Evolutionary conservation across 2,113 vertebrate species (phyloP).

Genomic region (Barnardius zonarius): DNA sequence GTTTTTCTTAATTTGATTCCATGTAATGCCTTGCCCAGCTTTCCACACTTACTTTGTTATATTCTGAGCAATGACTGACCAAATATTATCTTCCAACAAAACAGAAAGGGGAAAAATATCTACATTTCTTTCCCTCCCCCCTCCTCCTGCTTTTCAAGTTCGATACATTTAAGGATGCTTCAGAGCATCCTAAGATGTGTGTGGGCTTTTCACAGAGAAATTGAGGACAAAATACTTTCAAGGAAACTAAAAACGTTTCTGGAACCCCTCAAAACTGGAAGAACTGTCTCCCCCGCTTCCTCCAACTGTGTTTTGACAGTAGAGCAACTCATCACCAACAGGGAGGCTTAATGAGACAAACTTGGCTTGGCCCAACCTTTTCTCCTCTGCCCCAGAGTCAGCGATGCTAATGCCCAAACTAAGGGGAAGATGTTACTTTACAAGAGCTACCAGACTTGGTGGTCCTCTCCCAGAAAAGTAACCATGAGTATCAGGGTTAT

Average conservation of each 20-base stretch:
- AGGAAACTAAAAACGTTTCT: slow-evolving; percentile 14
- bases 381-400: neutral
- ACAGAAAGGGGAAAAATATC: neutral
- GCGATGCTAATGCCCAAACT: neutral
- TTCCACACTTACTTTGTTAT: neutral
- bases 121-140: neutral
- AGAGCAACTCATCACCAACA: neutral
- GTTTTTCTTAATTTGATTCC: neutral
- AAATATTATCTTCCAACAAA: neutral
- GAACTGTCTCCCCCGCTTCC: neutral
- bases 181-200: neutral
- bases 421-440: neutral
- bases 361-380: neutral
- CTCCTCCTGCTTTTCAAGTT: neutral
- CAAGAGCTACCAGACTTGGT: neutral
- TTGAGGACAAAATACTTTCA: neutral
- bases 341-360: neutral
- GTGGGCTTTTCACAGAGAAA: slow-evolving; percentile 15
- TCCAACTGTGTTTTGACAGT: slow-evolving; percentile 1
- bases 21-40: neutral
- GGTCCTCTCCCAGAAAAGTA: neutral
- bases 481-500: neutral
- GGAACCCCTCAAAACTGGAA: neutral
- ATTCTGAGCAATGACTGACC: neutral
- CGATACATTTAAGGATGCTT: neutral